These are phyloP conservation scores for Charina bottae DNA, from an alignment of 2,113 vertebrate genomes.

Conservation along the genomic window DNA sequence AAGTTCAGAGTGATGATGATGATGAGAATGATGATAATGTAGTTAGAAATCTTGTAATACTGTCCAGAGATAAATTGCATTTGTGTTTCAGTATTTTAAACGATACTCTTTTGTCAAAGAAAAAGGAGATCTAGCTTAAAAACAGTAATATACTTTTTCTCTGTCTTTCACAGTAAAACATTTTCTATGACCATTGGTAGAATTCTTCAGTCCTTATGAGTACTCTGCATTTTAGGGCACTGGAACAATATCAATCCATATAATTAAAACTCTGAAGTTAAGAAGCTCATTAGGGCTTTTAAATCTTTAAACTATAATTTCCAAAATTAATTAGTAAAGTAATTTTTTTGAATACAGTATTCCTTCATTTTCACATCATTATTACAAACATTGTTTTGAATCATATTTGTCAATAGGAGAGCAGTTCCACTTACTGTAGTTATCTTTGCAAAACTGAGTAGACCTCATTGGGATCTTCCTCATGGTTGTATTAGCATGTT, in stretches of 20 bases:
- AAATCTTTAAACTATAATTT: conserved; percentile 2
- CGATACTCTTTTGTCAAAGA: background rate
- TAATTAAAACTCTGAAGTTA: conserved; percentile 25
- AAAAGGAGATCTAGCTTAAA: background rate
- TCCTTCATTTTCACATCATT: background rate
- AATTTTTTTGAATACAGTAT: background rate
- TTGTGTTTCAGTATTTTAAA: background rate
- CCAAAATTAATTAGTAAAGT: conserved; percentile 29
- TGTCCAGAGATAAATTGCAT: background rate
- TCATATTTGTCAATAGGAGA: background rate
- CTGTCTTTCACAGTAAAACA: background rate
- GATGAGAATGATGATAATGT: too few species aligned
- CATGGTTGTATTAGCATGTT: too few species aligned
- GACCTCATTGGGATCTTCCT: too few species aligned
- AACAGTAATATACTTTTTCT: background rate
- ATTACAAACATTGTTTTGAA: background rate
- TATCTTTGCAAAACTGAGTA: background rate
- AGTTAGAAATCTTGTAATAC: background rate
- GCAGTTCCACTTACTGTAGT: background rate
- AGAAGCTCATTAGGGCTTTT: conserved; percentile 16
- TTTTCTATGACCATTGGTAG: conserved; percentile 5
- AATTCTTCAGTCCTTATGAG: background rate
- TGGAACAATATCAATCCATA: conserved; percentile 13
- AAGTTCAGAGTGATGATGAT: too few species aligned
- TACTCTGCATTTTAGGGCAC: conserved; percentile 8